Evolutionary conservation across 2,797 vertebrate genomes (phyloP).

Genomic region (Mormyrus hasselquistii): DNA sequence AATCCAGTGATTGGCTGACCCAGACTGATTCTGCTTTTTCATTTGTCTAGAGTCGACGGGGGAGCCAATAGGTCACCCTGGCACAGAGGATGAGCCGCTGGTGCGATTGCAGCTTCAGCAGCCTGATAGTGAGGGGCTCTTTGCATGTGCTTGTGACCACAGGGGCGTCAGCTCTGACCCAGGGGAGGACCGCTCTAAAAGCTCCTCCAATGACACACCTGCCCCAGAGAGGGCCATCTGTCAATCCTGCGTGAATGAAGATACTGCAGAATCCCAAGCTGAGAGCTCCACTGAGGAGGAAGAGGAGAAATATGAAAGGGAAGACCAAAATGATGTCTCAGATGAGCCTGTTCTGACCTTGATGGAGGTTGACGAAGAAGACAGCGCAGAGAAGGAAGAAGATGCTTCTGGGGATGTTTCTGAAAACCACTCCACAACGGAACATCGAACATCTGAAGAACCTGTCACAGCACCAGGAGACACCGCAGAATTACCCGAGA

Average conservation of each 20-base stretch:
- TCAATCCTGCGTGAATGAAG: slow-evolving; percentile 51
- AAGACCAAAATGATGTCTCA: slow-evolving; percentile 16
- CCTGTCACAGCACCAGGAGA: background rate
- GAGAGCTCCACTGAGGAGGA: slow-evolving; percentile 26
- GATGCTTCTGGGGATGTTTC: background rate
- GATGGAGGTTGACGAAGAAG: background rate
- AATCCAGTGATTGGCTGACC: background rate
- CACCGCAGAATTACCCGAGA: slow-evolving; percentile 1
- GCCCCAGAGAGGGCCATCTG: slow-evolving; percentile 59
- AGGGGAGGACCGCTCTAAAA: slow-evolving; percentile 55
- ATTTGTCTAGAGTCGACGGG: slow-evolving; percentile 37
- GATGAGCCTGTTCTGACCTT: slow-evolving; percentile 13
- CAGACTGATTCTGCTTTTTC: slow-evolving; percentile 7
- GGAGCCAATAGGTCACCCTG: slow-evolving; percentile 40
- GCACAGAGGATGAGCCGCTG: slow-evolving; percentile 52
- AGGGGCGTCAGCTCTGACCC: slow-evolving; percentile 41
- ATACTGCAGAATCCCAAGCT: background rate
- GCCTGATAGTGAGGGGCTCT: slow-evolving; percentile 51
- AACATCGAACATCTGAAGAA: background rate
- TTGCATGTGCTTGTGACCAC: slow-evolving; percentile 57
- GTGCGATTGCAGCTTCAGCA: slow-evolving; percentile 58
- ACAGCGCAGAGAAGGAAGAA: slow-evolving; percentile 25
- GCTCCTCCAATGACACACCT: slow-evolving; percentile 68
- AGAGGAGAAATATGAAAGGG: slow-evolving; percentile 32
- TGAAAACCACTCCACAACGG: background rate